Conservation (phyloP, 2,888 invertebrate genomes). For the Lamproptera curius region DNA sequence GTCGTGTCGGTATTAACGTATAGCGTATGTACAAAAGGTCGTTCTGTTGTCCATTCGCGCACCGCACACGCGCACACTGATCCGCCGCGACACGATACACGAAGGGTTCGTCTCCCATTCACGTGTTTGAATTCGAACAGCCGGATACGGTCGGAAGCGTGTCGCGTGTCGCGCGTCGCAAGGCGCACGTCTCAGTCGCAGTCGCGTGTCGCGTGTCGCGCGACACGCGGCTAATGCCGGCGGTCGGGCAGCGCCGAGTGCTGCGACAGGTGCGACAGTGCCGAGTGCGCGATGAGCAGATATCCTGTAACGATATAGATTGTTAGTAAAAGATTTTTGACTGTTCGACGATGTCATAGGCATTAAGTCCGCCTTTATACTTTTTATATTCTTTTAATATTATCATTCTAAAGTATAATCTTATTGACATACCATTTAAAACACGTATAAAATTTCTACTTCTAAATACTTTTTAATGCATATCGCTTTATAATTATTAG, state of each 20-base stretch:
- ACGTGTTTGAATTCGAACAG: not conserved
- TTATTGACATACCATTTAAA: no score
- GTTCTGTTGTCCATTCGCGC: not conserved
- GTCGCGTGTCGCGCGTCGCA: constrained; percentile 13
- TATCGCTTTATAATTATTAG: no score
- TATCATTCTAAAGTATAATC: no score
- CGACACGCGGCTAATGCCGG: constrained; percentile 47
- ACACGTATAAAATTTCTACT: no score
- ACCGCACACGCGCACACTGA: not conserved
- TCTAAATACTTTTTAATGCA: no score
- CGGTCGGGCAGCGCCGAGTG: constrained; percentile 46
- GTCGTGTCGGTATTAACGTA: constrained; percentile 2
- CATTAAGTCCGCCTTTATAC: no score
- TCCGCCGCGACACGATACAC: not conserved
- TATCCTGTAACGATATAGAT: constrained; percentile 45
- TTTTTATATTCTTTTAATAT: no score
- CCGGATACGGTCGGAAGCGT: not conserved
- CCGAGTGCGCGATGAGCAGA: constrained; percentile 75
- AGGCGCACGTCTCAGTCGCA: constrained; percentile 8
- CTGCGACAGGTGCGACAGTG: constrained; percentile 74
- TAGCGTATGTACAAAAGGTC: constrained; percentile 3
- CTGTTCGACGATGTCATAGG: no score
- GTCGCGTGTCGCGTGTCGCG: no score
- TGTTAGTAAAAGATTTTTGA: no score
- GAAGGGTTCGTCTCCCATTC: not conserved